These are phyloP conservation scores for Corythornis cristatus DNA, from an alignment of 2,113 vertebrate species.

Conservation along the genomic window DNA sequence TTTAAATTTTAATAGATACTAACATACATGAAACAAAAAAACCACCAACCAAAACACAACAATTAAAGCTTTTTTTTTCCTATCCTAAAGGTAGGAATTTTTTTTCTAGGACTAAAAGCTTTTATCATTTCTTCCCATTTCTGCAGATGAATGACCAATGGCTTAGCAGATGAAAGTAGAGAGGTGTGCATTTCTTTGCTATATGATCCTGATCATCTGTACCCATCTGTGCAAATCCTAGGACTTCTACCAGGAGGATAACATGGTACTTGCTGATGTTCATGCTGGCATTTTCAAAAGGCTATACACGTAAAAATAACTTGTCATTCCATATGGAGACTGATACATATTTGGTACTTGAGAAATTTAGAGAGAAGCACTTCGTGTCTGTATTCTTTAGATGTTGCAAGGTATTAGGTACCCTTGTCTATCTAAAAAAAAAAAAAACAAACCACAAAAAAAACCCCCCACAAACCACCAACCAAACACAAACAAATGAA, in stretches of 20 bases:
- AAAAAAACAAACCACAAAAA: neutral
- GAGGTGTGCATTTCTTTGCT: neutral
- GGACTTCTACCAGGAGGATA: neutral
- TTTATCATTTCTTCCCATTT: neutral
- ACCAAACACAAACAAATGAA: neutral
- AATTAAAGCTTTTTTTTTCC: neutral
- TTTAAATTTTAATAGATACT: neutral
- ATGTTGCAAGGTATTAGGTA: neutral
- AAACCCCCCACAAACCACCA: too few species aligned
- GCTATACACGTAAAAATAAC: neutral
- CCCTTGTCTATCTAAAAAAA: neutral
- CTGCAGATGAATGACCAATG: neutral
- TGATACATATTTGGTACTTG: neutral
- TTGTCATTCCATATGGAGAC: neutral
- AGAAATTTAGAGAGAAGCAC: neutral
- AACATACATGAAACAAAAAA: neutral
- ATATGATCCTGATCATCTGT: neutral
- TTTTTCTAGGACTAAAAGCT: neutral
- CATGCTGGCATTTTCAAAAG: slow-evolving; percentile 1
- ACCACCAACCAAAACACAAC: neutral
- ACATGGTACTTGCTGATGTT: neutral
- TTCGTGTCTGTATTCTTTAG: neutral
- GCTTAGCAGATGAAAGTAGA: neutral
- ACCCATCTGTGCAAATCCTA: neutral
- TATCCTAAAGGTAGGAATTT: neutral